Evolutionary conservation across 2,113 vertebrate species (phyloP).

Genomic region (Corydoras sp.): DNA sequence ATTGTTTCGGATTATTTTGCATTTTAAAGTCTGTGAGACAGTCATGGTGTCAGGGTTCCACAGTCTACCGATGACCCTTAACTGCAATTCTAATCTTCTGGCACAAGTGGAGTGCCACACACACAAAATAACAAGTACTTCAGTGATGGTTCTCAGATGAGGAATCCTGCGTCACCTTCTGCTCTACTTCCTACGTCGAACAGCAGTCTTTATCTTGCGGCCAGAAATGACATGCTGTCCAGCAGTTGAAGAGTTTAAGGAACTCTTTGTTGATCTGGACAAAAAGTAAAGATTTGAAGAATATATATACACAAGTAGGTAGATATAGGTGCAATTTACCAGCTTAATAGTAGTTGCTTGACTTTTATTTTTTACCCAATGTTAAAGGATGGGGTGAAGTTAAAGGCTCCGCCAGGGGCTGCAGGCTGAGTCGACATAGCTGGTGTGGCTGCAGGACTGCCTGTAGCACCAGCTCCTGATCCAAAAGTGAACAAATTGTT

Average conservation of each 20-base stretch:
- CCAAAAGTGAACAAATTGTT: too few species aligned
- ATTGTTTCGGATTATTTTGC: conserved; percentile 50
- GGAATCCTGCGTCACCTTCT: background rate
- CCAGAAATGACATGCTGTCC: conserved; percentile 59
- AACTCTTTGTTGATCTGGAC: conserved; percentile 4
- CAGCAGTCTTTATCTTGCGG: conserved; percentile 88
- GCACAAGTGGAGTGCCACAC: conserved; percentile 19
- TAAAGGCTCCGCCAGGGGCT: too few species aligned
- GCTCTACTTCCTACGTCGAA: conserved; percentile 70
- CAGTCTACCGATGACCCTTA: conserved; percentile 40
- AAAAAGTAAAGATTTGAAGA: too few species aligned
- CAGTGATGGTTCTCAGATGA: conserved; percentile 47
- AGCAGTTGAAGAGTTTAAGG: conserved; percentile 51
- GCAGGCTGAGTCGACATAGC: too few species aligned
- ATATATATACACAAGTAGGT: too few species aligned
- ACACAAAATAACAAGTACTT: conserved; percentile 53
- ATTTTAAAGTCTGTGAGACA: conserved; percentile 42
- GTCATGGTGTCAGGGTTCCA: conserved; percentile 37
- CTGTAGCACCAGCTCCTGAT: too few species aligned
- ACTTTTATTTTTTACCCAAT: too few species aligned
- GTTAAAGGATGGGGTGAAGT: too few species aligned
- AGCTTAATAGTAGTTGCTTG: too few species aligned
- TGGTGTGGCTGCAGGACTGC: too few species aligned
- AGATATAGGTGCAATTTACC: too few species aligned
- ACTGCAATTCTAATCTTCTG: conserved; percentile 29